Evolutionary conservation across 2,888 invertebrate genomes (phyloP).

Genomic region (Lycia hirtaria): DNA sequence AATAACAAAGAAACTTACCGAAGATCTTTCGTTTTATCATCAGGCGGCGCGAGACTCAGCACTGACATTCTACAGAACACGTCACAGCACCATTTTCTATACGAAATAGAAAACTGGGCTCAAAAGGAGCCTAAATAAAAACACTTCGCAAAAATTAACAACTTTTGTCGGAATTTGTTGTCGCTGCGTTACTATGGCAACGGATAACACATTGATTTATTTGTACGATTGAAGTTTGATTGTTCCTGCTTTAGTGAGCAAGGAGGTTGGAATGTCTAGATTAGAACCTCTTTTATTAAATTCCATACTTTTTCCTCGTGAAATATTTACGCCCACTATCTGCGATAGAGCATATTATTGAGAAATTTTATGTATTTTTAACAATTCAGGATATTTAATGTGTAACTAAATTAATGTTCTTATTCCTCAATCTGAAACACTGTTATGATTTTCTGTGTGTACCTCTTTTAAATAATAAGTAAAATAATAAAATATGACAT

Average conservation of each 20-base stretch:
- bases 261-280: slow-evolving; percentile 26
- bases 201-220: slow-evolving; percentile 62
- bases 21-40: slow-evolving; percentile 74
- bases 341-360: too few species aligned
- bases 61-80: slow-evolving; percentile 74
- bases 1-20: slow-evolving; percentile 50
- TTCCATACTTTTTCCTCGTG: background rate
- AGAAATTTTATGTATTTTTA: too few species aligned
- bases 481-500: too few species aligned
- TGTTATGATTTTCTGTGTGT: too few species aligned
- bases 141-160: slow-evolving; percentile 45
- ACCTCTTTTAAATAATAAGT: too few species aligned
- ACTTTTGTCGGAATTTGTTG: slow-evolving; percentile 54
- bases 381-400: too few species aligned
- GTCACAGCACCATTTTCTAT: slow-evolving; percentile 58
- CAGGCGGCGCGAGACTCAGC: slow-evolving; percentile 80
- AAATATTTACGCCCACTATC: too few species aligned
- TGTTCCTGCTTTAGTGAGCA: slow-evolving; percentile 41
- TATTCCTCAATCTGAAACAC: too few species aligned
- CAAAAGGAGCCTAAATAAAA: slow-evolving; percentile 50
- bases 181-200: slow-evolving; percentile 63
- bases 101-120: slow-evolving; percentile 52
- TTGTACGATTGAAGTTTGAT: slow-evolving; percentile 50
- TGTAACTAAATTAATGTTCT: too few species aligned
- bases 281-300: background rate